Evolutionary conservation across 2,888 invertebrate species (phyloP).

Genomic region (Leptopilina drosophilae): DNA sequence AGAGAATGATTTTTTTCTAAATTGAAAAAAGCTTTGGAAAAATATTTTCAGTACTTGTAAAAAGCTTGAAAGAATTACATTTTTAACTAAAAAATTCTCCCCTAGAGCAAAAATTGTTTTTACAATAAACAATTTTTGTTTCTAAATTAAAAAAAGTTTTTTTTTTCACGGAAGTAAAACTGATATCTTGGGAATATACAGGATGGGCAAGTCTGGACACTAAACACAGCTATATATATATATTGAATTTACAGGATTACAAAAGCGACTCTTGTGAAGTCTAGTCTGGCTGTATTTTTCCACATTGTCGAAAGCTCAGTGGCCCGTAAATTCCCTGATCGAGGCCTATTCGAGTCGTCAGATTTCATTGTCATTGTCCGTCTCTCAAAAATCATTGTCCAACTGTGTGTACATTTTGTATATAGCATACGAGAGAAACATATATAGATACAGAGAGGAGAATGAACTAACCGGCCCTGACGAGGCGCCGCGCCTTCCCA

Average conservation of each 20-base stretch:
- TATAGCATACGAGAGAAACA: neutral
- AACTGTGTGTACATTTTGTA: conserved; percentile 36
- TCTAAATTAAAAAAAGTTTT: neutral
- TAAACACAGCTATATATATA: neutral
- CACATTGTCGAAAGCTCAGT: conserved; percentile 62
- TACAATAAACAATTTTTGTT: neutral
- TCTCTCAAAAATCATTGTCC: conserved; percentile 53
- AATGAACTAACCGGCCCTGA: conserved; percentile 22
- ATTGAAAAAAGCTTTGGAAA: no score
- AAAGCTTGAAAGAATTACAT: no score
- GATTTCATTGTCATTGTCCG: conserved; percentile 62
- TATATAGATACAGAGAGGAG: neutral
- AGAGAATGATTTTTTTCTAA: no score
- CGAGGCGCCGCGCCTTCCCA: conserved; percentile 25
- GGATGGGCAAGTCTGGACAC: conserved; percentile 61
- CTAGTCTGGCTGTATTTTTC: conserved; percentile 2
- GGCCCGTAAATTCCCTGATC: conserved; percentile 62
- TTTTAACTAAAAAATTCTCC: no score
- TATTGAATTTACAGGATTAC: conserved; percentile 64
- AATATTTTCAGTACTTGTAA: no score
- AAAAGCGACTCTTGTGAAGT: conserved; percentile 44
- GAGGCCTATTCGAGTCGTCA: conserved; percentile 47
- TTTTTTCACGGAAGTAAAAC: conserved; percentile 4
- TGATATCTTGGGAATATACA: conserved; percentile 45
- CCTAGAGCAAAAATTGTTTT: no score